These are phyloP conservation scores for Neoaliturus tenellus DNA, from an alignment of 2,888 invertebrate genomes.

Conservation along the genomic window DNA sequence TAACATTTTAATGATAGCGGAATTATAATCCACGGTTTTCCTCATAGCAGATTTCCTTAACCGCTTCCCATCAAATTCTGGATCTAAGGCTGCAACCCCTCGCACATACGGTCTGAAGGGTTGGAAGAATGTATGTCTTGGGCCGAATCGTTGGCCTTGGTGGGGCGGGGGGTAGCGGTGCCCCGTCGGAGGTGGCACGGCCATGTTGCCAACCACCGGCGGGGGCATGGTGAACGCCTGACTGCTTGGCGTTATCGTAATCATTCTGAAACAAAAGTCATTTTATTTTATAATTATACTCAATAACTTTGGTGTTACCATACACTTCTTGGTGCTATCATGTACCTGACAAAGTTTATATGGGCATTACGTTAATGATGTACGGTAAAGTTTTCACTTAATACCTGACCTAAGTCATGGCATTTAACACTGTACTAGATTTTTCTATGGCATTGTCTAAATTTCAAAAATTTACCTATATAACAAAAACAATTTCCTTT, in stretches of 20 bases:
- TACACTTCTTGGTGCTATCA: no score
- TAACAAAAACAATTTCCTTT: no score
- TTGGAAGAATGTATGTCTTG: slow-evolving; percentile 72
- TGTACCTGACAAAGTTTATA: no score
- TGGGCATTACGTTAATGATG: no score
- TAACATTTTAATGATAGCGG: slow-evolving; percentile 93
- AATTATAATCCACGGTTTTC: slow-evolving; percentile 98
- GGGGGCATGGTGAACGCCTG: slow-evolving; percentile 39
- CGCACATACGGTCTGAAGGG: slow-evolving; percentile 73
- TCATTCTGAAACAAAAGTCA: slow-evolving; percentile 50
- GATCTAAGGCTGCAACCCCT: slow-evolving; percentile 70
- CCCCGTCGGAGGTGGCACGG: slow-evolving; percentile 70
- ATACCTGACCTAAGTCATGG: no score
- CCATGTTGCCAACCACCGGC: slow-evolving; percentile 72
- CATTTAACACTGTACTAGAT: no score
- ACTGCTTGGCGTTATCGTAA: slow-evolving; percentile 58
- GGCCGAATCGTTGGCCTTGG: slow-evolving; percentile 68
- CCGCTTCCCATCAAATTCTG: slow-evolving; percentile 96
- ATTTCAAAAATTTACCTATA: no score
- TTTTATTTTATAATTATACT: not conserved
- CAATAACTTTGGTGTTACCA: no score
- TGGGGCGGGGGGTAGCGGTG: slow-evolving; percentile 63
- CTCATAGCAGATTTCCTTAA: slow-evolving; percentile 97
- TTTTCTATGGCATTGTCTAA: no score
- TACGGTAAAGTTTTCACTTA: no score